These are phyloP conservation scores for Urophycis tenuis DNA, from an alignment of 2,797 vertebrate species.

Conservation along the genomic window DNA sequence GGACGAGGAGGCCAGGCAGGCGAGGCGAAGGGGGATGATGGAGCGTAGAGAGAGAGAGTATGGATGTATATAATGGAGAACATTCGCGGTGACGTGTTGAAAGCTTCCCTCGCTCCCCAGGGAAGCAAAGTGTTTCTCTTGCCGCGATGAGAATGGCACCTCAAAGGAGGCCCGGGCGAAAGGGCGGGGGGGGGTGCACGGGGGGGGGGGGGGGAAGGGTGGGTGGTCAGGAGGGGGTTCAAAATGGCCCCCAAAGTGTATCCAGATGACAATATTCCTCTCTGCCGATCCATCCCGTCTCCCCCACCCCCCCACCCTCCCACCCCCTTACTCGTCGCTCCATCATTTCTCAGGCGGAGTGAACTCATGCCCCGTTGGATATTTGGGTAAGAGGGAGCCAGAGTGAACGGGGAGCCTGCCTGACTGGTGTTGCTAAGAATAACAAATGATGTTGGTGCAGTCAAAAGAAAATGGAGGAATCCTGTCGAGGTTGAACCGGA, in stretches of 20 bases:
- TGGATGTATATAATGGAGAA: slow-evolving; percentile 12
- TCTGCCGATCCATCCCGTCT: slow-evolving; percentile 45
- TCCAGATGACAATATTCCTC: slow-evolving; percentile 61
- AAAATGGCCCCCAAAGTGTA: slow-evolving; percentile 61
- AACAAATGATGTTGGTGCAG: background rate
- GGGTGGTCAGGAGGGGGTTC: slow-evolving; percentile 44
- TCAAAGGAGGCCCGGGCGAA: slow-evolving; percentile 53
- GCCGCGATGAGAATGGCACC: slow-evolving; percentile 56
- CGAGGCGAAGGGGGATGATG: too few relatives aligned
- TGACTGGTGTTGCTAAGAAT: background rate
- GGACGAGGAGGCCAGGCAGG: too few relatives aligned
- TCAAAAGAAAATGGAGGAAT: background rate
- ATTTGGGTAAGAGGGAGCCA: slow-evolving; percentile 51
- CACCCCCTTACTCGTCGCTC: background rate
- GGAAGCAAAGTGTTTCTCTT: slow-evolving; percentile 36
- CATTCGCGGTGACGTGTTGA: slow-evolving; percentile 47
- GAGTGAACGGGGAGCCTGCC: slow-evolving; percentile 46
- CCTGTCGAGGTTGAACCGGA: background rate
- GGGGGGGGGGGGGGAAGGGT: slow-evolving; percentile 41
- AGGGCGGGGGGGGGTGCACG: slow-evolving; percentile 51
- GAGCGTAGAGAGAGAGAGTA: too few relatives aligned
- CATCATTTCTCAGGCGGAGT: slow-evolving; percentile 13
- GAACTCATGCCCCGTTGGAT: slow-evolving; percentile 46
- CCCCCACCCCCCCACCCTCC: slow-evolving; percentile 52
- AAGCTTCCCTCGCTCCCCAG: slow-evolving; percentile 38